These are phyloP conservation scores for Xiphydria camelus DNA, from an alignment of 2,888 invertebrate genomes.

Conservation along the genomic window DNA sequence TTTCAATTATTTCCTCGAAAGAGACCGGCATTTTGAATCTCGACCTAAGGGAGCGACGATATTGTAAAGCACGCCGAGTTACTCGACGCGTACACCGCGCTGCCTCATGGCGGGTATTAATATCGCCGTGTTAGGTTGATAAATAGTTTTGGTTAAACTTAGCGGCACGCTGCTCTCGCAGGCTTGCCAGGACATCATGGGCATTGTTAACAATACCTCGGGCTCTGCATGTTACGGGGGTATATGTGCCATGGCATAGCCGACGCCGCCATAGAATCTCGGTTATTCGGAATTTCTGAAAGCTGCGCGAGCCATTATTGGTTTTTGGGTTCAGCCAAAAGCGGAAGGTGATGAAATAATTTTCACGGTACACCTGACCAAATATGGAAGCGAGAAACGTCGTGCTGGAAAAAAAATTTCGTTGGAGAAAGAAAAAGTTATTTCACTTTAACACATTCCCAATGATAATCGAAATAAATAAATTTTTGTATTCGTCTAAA, in stretches of 20 bases:
- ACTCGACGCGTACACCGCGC: slow-evolving; percentile 4
- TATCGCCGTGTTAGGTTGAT: slow-evolving; percentile 36
- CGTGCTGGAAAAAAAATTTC: too few relatives aligned
- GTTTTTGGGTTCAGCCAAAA: too few relatives aligned
- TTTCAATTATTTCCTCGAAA: too few relatives aligned
- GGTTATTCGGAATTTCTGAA: slow-evolving; percentile 5
- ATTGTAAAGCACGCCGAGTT: slow-evolving; percentile 15
- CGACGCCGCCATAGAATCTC: not conserved
- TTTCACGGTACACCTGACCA: too few relatives aligned
- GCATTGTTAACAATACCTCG: slow-evolving; percentile 32
- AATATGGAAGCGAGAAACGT: too few relatives aligned
- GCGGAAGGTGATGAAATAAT: too few relatives aligned
- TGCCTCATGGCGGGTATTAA: slow-evolving; percentile 28
- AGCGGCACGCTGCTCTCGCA: slow-evolving; percentile 23
- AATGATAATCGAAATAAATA: too few relatives aligned
- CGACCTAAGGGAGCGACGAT: not conserved
- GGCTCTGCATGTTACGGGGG: slow-evolving; percentile 18
- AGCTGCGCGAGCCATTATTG: not conserved
- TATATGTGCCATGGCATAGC: slow-evolving; percentile 8
- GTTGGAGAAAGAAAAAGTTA: too few relatives aligned
- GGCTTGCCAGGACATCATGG: slow-evolving; percentile 27
- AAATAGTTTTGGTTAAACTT: slow-evolving; percentile 40
- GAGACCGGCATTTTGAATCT: too few relatives aligned
- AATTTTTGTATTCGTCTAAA: too few relatives aligned
- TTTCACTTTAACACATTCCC: too few relatives aligned